These are phyloP conservation scores for Brachionus rubens DNA, from an alignment of 1,140 invertebrate genomes.

Conservation along the genomic window DNA sequence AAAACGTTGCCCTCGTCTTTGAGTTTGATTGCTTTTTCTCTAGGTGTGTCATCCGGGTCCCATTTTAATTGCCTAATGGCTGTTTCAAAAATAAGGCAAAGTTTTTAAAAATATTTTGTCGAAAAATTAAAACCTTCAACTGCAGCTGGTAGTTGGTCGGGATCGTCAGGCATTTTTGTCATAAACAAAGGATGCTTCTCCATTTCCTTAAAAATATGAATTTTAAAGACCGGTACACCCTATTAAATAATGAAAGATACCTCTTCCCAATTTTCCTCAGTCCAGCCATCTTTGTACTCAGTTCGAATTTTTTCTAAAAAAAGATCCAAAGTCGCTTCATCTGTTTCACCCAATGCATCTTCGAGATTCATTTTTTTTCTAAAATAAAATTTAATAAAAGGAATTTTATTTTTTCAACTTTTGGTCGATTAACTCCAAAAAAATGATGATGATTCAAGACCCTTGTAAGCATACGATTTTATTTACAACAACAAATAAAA, in stretches of 20 bases:
- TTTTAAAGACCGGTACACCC: too few relatives aligned
- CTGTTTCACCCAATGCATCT: background rate
- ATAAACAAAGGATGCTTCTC: constrained; percentile 47
- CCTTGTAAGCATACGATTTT: too few relatives aligned
- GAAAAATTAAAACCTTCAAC: constrained; percentile 23
- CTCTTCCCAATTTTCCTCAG: constrained; percentile 46
- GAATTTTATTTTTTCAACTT: background rate
- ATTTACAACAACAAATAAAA: background rate
- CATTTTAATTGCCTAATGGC: constrained; percentile 46
- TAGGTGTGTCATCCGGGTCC: constrained; percentile 38
- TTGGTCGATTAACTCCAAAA: constrained; percentile 26
- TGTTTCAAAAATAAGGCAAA: too few relatives aligned
- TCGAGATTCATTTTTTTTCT: background rate
- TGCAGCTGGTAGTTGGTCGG: background rate
- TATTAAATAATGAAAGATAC: too few relatives aligned
- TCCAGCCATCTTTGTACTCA: constrained; percentile 45
- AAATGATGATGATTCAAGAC: too few relatives aligned
- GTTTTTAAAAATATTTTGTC: background rate
- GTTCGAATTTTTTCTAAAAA: constrained; percentile 33
- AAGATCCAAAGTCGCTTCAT: constrained; percentile 7
- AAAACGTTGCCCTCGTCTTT: constrained; percentile 45
- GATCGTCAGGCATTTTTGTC: constrained; percentile 20
- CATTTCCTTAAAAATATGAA: constrained; percentile 15
- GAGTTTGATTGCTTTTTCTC: constrained; percentile 39
- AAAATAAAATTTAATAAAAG: background rate